phyloP scores from a whole-genome alignment of 2,797 vertebrate genomes.

The Anomalospiza imberbis region DNA sequence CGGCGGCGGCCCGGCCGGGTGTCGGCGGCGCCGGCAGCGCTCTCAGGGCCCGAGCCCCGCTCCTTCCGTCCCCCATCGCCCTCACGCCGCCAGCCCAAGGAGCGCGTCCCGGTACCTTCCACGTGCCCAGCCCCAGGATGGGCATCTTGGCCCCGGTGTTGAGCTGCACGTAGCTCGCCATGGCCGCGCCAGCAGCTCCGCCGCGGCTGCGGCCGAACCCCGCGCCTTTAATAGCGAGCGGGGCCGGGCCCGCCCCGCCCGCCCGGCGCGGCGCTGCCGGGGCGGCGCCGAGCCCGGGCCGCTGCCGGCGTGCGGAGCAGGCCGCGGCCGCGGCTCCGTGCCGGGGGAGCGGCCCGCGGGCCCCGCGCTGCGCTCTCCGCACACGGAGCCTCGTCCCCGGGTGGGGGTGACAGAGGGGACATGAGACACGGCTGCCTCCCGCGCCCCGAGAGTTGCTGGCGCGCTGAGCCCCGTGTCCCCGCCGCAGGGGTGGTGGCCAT shows the following conservation, averaged over 20 bases:
- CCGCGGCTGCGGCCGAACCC: accelerated
- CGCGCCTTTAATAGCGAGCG: background rate
- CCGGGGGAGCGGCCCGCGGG: too few relatives aligned
- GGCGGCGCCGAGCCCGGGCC: background rate
- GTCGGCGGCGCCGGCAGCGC: accelerated
- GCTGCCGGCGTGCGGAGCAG: accelerated
- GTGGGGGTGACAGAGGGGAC: accelerated
- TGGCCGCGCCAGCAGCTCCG: accelerated
- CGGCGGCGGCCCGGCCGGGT: background rate
- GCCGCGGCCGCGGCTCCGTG: accelerated
- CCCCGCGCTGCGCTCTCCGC: too few relatives aligned
- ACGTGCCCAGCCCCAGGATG: slow-evolving; percentile 74
- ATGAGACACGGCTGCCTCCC: accelerated
- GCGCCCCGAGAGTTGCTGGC: accelerated
- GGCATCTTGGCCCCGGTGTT: slow-evolving; percentile 73
- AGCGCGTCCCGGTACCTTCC: slow-evolving; percentile 67
- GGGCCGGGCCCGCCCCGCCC: background rate
- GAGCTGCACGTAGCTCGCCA: slow-evolving; percentile 62
- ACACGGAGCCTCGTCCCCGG: accelerated
- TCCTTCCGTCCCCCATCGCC: background rate
- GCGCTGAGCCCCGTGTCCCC: background rate
- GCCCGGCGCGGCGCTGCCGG: background rate
- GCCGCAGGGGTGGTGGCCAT: accelerated
- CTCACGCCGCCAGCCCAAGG: background rate
- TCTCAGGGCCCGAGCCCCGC: background rate